Conservation (phyloP, 2,113 vertebrate genomes). For the Pelobates fuscus region DNA sequence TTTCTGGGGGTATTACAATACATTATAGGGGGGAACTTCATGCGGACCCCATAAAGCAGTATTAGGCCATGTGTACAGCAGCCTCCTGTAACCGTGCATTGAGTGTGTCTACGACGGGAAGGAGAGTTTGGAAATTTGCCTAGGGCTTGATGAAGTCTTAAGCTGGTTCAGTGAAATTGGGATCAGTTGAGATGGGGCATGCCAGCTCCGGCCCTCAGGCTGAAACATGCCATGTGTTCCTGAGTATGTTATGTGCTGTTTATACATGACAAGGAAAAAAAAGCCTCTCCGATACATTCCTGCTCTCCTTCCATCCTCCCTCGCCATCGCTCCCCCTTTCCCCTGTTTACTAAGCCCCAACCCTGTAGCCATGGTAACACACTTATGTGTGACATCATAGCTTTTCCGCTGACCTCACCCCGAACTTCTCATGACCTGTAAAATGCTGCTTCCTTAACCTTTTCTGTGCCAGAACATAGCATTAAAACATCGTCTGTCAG, state of each 20-base stretch:
- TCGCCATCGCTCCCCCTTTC: not conserved
- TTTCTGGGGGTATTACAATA: no score
- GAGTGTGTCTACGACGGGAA: no score
- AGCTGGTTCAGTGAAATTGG: no score
- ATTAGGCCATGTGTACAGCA: no score
- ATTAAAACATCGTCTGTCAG: not conserved
- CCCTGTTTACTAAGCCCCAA: conserved; percentile 42
- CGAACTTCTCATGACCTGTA: conserved; percentile 32
- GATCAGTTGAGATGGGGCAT: no score
- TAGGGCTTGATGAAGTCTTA: no score
- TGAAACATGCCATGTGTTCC: not conserved
- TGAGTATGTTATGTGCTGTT: not conserved
- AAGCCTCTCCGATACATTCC: conserved; percentile 26
- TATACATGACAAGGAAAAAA: not conserved
- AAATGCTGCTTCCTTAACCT: conserved; percentile 8
- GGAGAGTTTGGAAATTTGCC: no score
- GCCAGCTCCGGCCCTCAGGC: not conserved
- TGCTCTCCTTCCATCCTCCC: conserved; percentile 10
- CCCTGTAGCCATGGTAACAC: conserved; percentile 3
- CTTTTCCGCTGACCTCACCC: conserved; percentile 46
- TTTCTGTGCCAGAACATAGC: not conserved
- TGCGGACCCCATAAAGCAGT: no score
- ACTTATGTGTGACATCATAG: conserved; percentile 31
- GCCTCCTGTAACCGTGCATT: no score
- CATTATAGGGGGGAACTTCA: no score